Base-by-base conservation (phyloP, 2,888 invertebrate genomes). In the Acleris sparsana region DNA sequence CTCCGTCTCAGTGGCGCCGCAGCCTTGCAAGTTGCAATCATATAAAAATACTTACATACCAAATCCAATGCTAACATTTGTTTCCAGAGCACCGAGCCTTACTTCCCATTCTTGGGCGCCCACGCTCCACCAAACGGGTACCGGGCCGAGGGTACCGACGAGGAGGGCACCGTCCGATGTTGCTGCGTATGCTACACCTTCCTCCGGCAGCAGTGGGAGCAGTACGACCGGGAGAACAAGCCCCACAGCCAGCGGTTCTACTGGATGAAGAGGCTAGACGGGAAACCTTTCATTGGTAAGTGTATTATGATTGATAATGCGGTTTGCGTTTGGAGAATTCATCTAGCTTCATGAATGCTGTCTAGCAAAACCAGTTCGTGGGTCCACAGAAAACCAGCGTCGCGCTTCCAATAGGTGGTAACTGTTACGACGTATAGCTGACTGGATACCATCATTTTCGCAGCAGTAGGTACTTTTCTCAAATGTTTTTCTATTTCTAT, bases 241-340 rank as follows among this genome's bases (percentile, higher is more conserved):
- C 97, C 98, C 0, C 96, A 97, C 84, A 94, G 95, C 72, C 97
- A 98, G 84, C 93, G 98, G 62, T 94, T 98, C 79, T 98, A 98
- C 83, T 98, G 98, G 96, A 93, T 98, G 91, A 98, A 98, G 87
- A 93, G 98, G 75, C 95, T 96, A 73, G 98, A 98, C 82, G 97
- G 97, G 79, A 97, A 97, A 69, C 96, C 96, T 0, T 98, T 96
- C 78, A 97, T 97, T 33, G 94, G 93, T 93, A 70, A 91, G 91
- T 85, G 25, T 9, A 33, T 33, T 29, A 3, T 29, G 13, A 33
- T 33, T 11, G 11, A 11, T 11, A 3, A 33, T 11, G 33, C 33
- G 33, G 33, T 11, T 33, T 33, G 33, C 33, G 13, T 11, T 3
- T 33, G 33, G 33, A 33, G 33, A 33, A 11, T 33, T 33, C 3